phyloP scores from a whole-genome alignment of 2,888 invertebrate genomes.

The Oxystoma pomonae region DNA sequence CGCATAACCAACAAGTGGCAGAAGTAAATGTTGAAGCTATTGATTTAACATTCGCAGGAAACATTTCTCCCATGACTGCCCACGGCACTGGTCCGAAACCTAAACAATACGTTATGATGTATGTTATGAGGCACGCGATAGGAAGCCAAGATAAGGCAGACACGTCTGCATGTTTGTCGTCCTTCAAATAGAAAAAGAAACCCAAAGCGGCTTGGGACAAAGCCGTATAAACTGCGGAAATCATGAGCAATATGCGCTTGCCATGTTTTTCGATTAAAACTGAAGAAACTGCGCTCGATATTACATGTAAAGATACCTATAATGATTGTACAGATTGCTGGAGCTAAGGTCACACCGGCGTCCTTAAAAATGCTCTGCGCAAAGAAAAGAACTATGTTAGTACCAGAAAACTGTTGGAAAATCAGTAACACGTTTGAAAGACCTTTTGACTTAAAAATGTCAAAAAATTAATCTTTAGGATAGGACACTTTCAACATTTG shows the following conservation, averaged over 20 bases:
- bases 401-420: slow-evolving; percentile 80
- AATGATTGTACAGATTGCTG: slow-evolving; percentile 71
- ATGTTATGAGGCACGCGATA: slow-evolving; percentile 64
- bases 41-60: slow-evolving; percentile 78
- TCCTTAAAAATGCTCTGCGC: slow-evolving; percentile 65
- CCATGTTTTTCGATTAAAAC: too few relatives aligned
- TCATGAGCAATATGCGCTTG: too few relatives aligned
- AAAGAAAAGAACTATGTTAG: slow-evolving; percentile 77
- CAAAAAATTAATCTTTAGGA: slow-evolving; percentile 45
- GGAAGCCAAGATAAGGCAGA: slow-evolving; percentile 63
- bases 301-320: slow-evolving; percentile 71
- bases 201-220: too few relatives aligned
- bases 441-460: slow-evolving; percentile 54
- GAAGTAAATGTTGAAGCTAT: slow-evolving; percentile 73
- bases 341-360: slow-evolving; percentile 42
- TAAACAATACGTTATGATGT: slow-evolving; percentile 71
- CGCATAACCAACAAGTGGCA: slow-evolving; percentile 72
- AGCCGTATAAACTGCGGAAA: slow-evolving; percentile 60
- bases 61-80: slow-evolving; percentile 81
- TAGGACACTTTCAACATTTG: too few relatives aligned
- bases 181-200: slow-evolving; percentile 50
- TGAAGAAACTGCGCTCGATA: too few relatives aligned
- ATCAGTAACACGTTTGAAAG: slow-evolving; percentile 69
- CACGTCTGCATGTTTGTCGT: slow-evolving; percentile 53
- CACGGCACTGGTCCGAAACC: slow-evolving; percentile 78